Evolutionary conservation across 2,888 invertebrate species (phyloP), one percentile per base, ranked within the genome.

Genomic region (Pandemis corylana): DNA sequence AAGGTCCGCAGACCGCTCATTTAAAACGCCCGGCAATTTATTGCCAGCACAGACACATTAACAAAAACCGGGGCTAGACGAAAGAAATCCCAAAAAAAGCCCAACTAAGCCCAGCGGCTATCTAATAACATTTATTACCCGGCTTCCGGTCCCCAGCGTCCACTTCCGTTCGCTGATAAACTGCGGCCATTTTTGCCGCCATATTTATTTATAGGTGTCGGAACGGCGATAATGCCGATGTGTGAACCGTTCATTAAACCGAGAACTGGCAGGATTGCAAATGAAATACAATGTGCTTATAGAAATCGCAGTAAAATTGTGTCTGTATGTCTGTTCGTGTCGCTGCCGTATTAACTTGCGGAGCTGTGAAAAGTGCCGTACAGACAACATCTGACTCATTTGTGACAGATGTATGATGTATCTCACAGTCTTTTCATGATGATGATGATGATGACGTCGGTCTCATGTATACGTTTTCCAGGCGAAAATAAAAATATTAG

Each of bases 81-180:
- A 89, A 89, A 90, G 90, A 88, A 91, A 86, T 87, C 85, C 85
- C 84, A 89, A 92, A 93, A 92, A 93, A 90, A 89, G 87, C 88
- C 85, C 85, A 90, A 94, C 93, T 94, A 94, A 94, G 92, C 94
- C 94, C 93, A 83, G 87, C 86, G 93, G 94, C 94, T 93, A 94
- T 94, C 94, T 94, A 94, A 94, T 94, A 94, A 94, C 94, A 94
- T 94, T 94, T 94, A 94, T 94, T 93, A 93, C 93, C 85, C 86
- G 80, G 87, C 87, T 87, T 86, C 88, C 87, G 86, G 88, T 93
- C 95, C 95, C 94, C 87, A 87, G 93, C 85, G 94, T 89, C 94
- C 94, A 93, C 93, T 94, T 94, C 92, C 92, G 88, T 85, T 83
- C 84, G 83, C 93, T 94, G 95, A 95, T 95, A 95, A 94, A 95